Base-by-base conservation (phyloP, 2,113 vertebrate species). In the Lagopus leucura region DNA sequence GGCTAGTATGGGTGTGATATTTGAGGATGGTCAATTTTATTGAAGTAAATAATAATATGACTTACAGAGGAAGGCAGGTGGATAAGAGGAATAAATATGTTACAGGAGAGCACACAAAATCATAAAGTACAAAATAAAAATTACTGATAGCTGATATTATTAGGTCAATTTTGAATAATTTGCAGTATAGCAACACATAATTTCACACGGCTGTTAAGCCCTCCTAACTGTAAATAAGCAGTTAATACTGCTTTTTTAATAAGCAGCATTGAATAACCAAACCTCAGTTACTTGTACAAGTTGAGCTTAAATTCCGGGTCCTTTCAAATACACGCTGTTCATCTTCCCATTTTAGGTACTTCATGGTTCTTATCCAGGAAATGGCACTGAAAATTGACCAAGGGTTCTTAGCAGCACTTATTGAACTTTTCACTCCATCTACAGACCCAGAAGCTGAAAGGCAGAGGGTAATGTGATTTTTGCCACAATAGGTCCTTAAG, bases 311-410 rank as follows among this genome's bases (percentile, higher is more conserved):
- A 54, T 54, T 54, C 27, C 1, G 15, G 52, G 17, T 30, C 27
- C 52, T 54, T 54, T 54, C 52, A 52, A 70, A 4, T 60, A 34
- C 19, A 6, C 30, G 10, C 43, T 79, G 6, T 64, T 61, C 19
- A 10, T 47, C 85, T 84, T 43, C 32, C 36, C 27, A 16, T n/a
- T 86, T 38, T 81, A 99, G 99, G 79, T 99, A 99, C 96, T 99
- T 99, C 97, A 99, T 99, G 99, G 99, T 98, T 87, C 98, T 99
- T 81, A 98, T 99, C 88, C 99, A 99, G 94, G 99, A 99, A 96
- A 99, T 99, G 99, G 99, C 99, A 4, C 96, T 99, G 87, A 99
- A 99, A 97, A 91, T 99, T 13, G 99, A 99, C 93, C 99, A 99
- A 88, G 99, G 98, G 3, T 99, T 99, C 96, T 97, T 99, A 78